A percentile compares a stretch with the other conserved stretches of the same genome.
Conservation (phyloP, 2,113 vertebrate species). For the Sciurus niger region DNA sequence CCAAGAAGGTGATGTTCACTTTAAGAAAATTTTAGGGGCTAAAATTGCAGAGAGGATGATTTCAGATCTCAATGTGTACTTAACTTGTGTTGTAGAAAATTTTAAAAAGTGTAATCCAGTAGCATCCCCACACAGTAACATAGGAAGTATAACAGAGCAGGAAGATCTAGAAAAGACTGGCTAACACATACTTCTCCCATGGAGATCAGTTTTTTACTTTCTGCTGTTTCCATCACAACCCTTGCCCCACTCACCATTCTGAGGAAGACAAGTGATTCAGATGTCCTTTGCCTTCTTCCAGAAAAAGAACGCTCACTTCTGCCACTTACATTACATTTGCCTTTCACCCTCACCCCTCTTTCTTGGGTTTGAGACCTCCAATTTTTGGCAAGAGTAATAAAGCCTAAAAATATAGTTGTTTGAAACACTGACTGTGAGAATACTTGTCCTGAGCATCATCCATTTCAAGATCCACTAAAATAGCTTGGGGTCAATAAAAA, state of each 20-base stretch:
- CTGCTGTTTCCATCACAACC: neutral
- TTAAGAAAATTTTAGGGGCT: neutral
- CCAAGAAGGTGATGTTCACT: neutral
- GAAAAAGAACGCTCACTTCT: neutral
- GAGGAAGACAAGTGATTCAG: neutral
- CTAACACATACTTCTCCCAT: neutral
- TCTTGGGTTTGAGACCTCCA: neutral
- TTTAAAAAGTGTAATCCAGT: neutral
- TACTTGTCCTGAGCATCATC: neutral
- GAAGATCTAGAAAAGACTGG: neutral
- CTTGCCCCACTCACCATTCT: neutral
- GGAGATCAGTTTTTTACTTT: neutral
- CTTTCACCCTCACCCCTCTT: neutral
- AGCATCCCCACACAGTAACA: neutral
- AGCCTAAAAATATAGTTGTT: slow-evolving; percentile 22
- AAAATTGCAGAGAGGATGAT: neutral
- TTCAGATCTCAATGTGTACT: neutral
- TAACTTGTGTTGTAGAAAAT: neutral
- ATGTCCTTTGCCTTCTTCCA: neutral
- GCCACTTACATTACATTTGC: neutral
- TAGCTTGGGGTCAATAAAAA: neutral
- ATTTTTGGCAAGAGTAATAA: neutral
- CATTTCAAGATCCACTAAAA: slow-evolving; percentile 18
- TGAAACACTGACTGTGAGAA: neutral
- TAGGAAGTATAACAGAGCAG: neutral